Evolutionary conservation across 2,888 invertebrate species (phyloP).

Genomic region (Pollenia labialis): DNA sequence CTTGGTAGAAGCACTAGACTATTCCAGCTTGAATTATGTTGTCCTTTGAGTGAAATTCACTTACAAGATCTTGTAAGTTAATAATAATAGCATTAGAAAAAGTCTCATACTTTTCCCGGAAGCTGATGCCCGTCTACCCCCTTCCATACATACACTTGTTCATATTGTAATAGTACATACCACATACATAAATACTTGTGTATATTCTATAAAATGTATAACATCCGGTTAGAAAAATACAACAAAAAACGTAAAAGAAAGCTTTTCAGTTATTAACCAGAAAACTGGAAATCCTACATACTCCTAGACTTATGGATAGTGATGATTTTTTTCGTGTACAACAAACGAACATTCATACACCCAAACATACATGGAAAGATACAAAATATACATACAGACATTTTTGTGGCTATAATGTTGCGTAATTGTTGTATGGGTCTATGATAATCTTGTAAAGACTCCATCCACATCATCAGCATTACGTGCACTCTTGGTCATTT

Average conservation of each 20-base stretch:
- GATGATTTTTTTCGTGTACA: conserved; percentile 22
- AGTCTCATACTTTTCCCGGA: conserved; percentile 60
- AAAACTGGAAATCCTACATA: conserved; percentile 70
- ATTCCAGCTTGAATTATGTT: too few species aligned
- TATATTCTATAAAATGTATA: conserved; percentile 51
- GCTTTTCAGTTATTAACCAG: conserved; percentile 41
- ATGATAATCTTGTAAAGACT: conserved; percentile 58
- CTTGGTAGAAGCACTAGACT: too few species aligned
- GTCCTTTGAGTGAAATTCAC: too few species aligned
- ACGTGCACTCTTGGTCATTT: conserved; percentile 57
- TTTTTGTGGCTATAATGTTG: conserved; percentile 51
- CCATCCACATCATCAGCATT: conserved; percentile 43
- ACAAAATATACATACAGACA: neutral
- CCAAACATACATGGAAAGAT: neutral
- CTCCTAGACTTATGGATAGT: conserved; percentile 50
- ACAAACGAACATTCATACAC: neutral
- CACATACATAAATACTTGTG: conserved; percentile 1
- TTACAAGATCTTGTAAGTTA: conserved; percentile 8
- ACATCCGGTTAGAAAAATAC: conserved; percentile 56
- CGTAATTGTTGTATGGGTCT: conserved; percentile 63
- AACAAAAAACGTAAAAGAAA: conserved; percentile 15
- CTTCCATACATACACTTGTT: neutral
- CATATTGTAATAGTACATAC: neutral
- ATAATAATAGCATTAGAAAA: conserved; percentile 26
- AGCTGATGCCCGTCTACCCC: conserved; percentile 40